Base-by-base conservation (phyloP, 2,888 invertebrate species). In the Ichneumoninae sp. region DNA sequence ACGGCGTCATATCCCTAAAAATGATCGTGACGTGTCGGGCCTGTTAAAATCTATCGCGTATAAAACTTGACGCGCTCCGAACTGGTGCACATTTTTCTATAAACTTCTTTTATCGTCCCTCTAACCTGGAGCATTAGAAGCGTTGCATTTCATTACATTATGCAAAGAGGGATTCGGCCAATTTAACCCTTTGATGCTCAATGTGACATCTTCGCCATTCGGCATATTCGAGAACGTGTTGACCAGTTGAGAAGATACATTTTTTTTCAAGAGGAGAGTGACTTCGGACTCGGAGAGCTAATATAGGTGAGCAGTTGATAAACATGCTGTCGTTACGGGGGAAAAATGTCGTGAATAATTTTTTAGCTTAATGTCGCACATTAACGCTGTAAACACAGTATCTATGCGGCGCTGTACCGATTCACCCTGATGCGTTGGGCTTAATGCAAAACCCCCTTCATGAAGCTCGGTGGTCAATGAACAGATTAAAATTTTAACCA, bases 401-500 rank as follows among this genome's bases (percentile, higher is more conserved):
- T 22, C 26, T 22, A 22, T 44, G 69, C 19, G 44, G 69, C 26
- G 33, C 22, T 13, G 22, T 66, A 68, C 19, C 22, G 66, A 57
- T 68, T 16, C 44, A 4, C 22, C 8, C 57, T 1, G 26, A 86
- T 85, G 86, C 87, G 71, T n/a, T 65, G 65, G 65, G 54, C 65
- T 71, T 89, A 89, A 89, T 89, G 19, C 65, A 30, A 40, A 86
- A 81, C 85, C 83, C 87, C 22, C 89, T 33, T 10, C 89, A 87
- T 89, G 87, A 89, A 87, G 79, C 86, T 75, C 83, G 63, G 85
- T 82, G 86, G 87, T 86, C 85, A 88, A 87, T 87, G 87, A 87
- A 60, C 87, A 81, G 88, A 89, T 89, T 88, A 88, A 89, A 88
- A 88, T 87, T 88, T 88, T 88, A 88, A 89, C 88, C 87, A 86